Evolutionary conservation across 2,797 vertebrate genomes (phyloP).

Genomic region (Nothura maculosa): DNA sequence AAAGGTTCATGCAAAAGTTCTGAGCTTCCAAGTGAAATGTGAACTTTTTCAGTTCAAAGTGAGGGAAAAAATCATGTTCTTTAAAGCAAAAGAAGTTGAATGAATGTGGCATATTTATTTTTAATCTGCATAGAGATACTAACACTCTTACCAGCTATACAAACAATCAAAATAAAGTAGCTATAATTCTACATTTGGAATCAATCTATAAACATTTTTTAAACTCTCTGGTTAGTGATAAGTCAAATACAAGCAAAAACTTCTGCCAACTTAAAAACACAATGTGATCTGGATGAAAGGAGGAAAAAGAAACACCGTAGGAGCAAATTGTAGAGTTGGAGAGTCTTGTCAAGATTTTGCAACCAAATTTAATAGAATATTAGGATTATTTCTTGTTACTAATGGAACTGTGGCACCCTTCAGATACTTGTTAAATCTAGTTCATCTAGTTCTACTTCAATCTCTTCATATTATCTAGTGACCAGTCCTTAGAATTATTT

Average conservation of each 20-base stretch:
- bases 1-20: background rate
- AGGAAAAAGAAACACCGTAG: background rate
- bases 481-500: background rate
- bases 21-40: background rate
- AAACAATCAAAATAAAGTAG: background rate
- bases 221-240: slow-evolving; percentile 21
- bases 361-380: background rate
- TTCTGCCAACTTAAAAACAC: slow-evolving; percentile 1
- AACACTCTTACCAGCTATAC: background rate
- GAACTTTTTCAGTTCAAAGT: background rate
- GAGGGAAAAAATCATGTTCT: fast-evolving
- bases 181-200: slow-evolving; percentile 19
- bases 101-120: background rate
- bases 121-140: background rate
- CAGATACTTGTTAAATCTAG: background rate
- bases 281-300: background rate
- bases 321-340: background rate
- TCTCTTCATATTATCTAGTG: background rate
- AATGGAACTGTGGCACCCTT: background rate
- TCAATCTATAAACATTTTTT: background rate
- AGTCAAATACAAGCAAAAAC: slow-evolving; percentile 1
- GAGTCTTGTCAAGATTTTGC: slow-evolving; percentile 6
- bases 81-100: background rate
- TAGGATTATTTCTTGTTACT: background rate
- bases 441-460: too few relatives aligned